Evolutionary conservation across 2,797 vertebrate genomes (phyloP).

Genomic region (Falco cherrug): DNA sequence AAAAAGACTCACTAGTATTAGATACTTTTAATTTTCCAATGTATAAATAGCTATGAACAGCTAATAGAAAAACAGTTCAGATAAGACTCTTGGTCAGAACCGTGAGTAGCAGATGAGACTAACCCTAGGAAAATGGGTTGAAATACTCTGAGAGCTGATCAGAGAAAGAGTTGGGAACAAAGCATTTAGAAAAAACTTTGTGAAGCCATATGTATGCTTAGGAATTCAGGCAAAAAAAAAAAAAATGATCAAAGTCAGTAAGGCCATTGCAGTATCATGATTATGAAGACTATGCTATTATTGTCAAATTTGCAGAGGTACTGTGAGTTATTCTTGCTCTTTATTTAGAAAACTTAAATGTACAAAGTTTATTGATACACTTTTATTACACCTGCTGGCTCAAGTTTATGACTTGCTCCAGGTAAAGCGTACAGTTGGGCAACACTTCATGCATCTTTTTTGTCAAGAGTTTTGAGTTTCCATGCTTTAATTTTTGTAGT

Average conservation of each 20-base stretch:
- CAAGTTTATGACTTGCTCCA: not conserved
- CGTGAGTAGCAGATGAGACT: not conserved
- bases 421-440: not conserved
- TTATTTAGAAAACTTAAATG: not conserved
- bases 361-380: not conserved
- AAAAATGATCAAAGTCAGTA: not conserved
- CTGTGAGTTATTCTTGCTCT: not conserved
- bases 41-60: not conserved
- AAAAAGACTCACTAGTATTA: not conserved
- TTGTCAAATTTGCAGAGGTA: not conserved
- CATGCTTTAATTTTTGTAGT: not conserved
- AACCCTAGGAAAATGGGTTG: not conserved
- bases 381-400: not conserved
- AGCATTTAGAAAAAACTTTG: not conserved
- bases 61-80: not conserved
- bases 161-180: not conserved
- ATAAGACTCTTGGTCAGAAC: not conserved
- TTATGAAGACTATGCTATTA: not conserved
- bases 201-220: not conserved
- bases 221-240: not conserved
- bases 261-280: not conserved
- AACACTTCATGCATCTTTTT: not conserved
- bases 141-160: not conserved
- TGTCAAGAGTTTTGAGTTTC: not conserved
- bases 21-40: not conserved